Evolutionary conservation across 1,140 invertebrate genomes (phyloP), one percentile per base, ranked within the genome.

Genomic region (Ooceraea biroi): DNA sequence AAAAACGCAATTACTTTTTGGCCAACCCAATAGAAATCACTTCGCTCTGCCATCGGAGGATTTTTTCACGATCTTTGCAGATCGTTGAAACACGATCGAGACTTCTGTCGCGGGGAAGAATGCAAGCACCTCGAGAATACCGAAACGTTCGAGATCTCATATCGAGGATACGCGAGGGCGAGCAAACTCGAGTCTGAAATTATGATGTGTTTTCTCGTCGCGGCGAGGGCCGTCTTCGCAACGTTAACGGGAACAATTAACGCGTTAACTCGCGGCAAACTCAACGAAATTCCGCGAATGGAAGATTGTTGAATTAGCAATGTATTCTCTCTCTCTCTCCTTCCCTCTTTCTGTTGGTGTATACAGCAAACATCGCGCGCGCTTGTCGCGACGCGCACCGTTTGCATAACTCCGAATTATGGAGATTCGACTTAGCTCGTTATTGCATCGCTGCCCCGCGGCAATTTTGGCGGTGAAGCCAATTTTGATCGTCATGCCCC

Each of bases 381-480:
- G 36, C 36, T 36, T 3, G 46, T 77, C 30, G 22, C 17, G 12
- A n/a, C n/a, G 3, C 22, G 25, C 44, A 30, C 46, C 27, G 30
- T 77, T 77, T 66, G 74, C 60, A 77, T 77, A 77, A 77, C 60
- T 77, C 46, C 19, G 48, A 77, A 77, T 77, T 77, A 66, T 66
- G 61, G 74, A 77, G 52, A 66, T 77, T 66, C 7, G 19, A 41
- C 60, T 77, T 66, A 55, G 12, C 46, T 77, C 46, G 74, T 77
- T 77, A 74, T 25, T 48, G 57, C 25, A 25, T 12, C 41, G 58
- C 57, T 61, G 48, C 48, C 48, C 61, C 17, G 30, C 60, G 41
- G 60, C 73, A 77, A 77, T 77, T 77, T 77, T n/a, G 30, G 44
- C n/a, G 27, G 44, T 52, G 65, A 65, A 65, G 46, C 60, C 60